Conservation (phyloP, 2,888 invertebrate species). For the Baronia brevicornis region DNA sequence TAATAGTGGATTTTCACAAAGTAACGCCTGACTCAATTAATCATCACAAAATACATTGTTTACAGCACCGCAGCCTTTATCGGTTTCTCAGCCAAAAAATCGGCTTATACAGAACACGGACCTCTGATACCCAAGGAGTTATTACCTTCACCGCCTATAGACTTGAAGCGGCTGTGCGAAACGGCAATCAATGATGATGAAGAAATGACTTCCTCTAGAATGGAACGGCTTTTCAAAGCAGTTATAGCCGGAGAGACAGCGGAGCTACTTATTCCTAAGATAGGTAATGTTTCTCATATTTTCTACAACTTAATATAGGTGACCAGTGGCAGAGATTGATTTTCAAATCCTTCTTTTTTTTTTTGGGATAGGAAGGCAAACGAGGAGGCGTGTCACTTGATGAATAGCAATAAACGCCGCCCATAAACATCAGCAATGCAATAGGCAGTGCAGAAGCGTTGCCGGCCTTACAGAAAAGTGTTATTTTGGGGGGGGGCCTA, state of each 20-base stretch:
- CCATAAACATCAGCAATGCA: no score
- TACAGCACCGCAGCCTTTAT: constrained; percentile 56
- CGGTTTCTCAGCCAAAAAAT: constrained; percentile 34
- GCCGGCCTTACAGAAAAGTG: no score
- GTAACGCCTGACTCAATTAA: no score
- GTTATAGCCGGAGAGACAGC: constrained; percentile 46
- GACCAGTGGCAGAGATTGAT: no score
- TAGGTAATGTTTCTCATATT: constrained; percentile 36
- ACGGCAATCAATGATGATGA: constrained; percentile 17
- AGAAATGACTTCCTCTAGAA: constrained; percentile 22
- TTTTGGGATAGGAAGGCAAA: no score
- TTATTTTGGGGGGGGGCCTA: no score
- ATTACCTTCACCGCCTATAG: constrained; percentile 38
- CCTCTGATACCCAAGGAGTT: constrained; percentile 56
- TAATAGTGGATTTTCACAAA: no score
- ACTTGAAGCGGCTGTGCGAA: constrained; percentile 38
- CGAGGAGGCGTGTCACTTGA: no score
- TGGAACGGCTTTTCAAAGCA: constrained; percentile 41
- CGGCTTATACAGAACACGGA: constrained; percentile 25
- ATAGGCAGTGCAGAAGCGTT: no score
- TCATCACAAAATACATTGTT: constrained; percentile 1
- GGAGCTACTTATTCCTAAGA: constrained; percentile 51
- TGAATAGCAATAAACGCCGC: no score
- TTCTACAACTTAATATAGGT: neutral
- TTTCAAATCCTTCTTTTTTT: no score